A percentile compares a stretch with the other conserved stretches of the same genome.
Evolutionary conservation across 2,797 vertebrate species (phyloP).

Genomic region (Ataeniobius toweri): DNA sequence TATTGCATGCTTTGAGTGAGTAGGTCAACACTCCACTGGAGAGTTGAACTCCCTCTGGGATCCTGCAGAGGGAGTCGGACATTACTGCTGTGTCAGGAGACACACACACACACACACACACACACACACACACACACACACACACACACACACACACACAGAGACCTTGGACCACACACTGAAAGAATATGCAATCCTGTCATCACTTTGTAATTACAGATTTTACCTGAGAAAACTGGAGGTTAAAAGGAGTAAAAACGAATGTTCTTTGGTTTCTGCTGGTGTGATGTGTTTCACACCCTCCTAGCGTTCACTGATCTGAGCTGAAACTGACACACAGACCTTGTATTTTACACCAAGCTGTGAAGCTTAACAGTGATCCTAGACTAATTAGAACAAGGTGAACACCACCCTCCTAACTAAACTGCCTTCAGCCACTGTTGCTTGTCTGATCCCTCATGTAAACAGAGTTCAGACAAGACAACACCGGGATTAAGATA

Average conservation of each 20-base stretch:
- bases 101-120: conserved; percentile 32
- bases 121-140: conserved; percentile 57
- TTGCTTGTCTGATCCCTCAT: conserved; percentile 51
- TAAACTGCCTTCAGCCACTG: conserved; percentile 43
- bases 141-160: conserved; percentile 32
- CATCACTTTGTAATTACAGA: conserved; percentile 71
- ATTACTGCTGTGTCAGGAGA: conserved; percentile 63
- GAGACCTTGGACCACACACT: conserved; percentile 62
- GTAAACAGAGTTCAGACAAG: conserved; percentile 48
- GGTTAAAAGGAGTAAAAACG: conserved; percentile 19
- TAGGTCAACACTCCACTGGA: conserved; percentile 14
- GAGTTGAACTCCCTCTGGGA: conserved; percentile 53
- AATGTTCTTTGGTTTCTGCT: conserved; percentile 20
- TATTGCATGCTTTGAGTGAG: neutral
- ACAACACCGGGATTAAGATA: conserved; percentile 74
- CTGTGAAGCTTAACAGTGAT: conserved; percentile 42
- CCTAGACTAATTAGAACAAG: conserved; percentile 43
- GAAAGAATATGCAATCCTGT: conserved; percentile 60
- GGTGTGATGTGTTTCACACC: conserved; percentile 37
- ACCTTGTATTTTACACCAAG: conserved; percentile 44
- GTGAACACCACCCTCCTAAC: conserved; percentile 42
- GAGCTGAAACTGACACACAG: conserved; percentile 17
- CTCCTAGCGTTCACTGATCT: conserved; percentile 23
- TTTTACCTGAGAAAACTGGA: conserved; percentile 51
- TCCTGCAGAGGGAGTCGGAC: conserved; percentile 82